Evolutionary conservation across 2,113 vertebrate genomes (phyloP).

Genomic region (Cinclus mexicanus): DNA sequence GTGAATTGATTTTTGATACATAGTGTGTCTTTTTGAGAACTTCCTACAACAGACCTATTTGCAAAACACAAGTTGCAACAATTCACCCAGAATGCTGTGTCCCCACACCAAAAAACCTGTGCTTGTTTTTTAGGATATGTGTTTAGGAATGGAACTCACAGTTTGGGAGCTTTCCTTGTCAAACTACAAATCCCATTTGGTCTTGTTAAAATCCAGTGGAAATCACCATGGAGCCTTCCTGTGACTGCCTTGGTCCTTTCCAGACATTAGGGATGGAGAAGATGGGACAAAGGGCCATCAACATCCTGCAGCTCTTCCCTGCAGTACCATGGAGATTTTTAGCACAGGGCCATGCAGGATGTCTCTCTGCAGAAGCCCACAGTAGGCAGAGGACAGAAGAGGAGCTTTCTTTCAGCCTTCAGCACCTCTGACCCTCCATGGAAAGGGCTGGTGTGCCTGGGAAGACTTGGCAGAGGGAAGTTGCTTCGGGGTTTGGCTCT

Average conservation of each 20-base stretch:
- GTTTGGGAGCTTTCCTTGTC: background rate
- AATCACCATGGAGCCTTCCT: background rate
- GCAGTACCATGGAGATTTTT: background rate
- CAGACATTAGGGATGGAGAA: background rate
- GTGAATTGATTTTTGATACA: slow-evolving; percentile 42
- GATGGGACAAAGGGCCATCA: background rate
- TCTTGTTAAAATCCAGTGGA: background rate
- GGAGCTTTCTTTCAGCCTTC: background rate
- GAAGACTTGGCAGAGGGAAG: background rate
- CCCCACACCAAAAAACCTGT: background rate
- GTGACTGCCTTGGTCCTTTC: background rate
- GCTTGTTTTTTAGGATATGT: background rate
- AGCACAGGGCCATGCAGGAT: background rate
- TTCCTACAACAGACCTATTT: background rate
- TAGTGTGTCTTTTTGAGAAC: slow-evolving; percentile 4
- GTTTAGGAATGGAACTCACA: background rate
- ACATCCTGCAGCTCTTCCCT: background rate
- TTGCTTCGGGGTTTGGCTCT: background rate
- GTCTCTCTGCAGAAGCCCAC: background rate
- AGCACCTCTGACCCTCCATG: background rate
- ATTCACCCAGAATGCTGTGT: background rate
- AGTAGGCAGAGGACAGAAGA: background rate
- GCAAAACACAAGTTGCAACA: background rate
- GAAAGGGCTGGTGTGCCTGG: background rate
- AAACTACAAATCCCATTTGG: background rate